Evolutionary conservation across 2,888 invertebrate species (phyloP), one percentile per base, ranked within the genome.

Genomic region (Microctonus brassicae): DNA sequence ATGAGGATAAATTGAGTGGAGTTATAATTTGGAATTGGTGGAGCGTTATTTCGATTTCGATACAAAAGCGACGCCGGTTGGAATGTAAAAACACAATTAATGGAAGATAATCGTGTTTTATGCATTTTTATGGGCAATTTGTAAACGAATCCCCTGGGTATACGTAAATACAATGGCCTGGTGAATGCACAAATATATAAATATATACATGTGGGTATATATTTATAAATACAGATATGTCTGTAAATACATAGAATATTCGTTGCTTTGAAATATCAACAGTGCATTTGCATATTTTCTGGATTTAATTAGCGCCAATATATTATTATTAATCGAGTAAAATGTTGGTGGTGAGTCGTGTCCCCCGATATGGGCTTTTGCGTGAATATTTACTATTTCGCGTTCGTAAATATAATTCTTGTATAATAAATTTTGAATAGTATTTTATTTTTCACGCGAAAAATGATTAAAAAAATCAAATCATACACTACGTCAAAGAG

Each of bases 261-360:
- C 53, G 39, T 65, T 63, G 66, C 70, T 82, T 80, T 80, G 78
- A 85, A 84, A 84, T 83, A 82, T 83, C 84, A 81, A 86, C 81
- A 80, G 80, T 79, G 80, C 81, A 84, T 86, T 86, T 85, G 85
- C 86, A 85, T 86, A 85, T 85, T 86, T 86, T 84, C 83, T 84
- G 80, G 81, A 84, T 85, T 86, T 86, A 86, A 87, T 86, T 86
- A 86, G 86, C 83, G 82, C 80, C 81, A 82, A 84, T 84, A 47
- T 47, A 82, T 83, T 81, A 86, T 86, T 85, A 86, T 84, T 86
- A 86, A 86, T 86, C 81, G 84, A 80, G 69, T 66, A 36, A 60
- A 76, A 76, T 77, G 78, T 73, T 78, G 75, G 57, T 76, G 77
- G 76, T 71, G 79, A 80, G 78, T 77, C 78, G 76, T 80, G 80